Evolutionary conservation across 2,797 vertebrate genomes (phyloP).

Genomic region (Taeniopygia guttata): DNA sequence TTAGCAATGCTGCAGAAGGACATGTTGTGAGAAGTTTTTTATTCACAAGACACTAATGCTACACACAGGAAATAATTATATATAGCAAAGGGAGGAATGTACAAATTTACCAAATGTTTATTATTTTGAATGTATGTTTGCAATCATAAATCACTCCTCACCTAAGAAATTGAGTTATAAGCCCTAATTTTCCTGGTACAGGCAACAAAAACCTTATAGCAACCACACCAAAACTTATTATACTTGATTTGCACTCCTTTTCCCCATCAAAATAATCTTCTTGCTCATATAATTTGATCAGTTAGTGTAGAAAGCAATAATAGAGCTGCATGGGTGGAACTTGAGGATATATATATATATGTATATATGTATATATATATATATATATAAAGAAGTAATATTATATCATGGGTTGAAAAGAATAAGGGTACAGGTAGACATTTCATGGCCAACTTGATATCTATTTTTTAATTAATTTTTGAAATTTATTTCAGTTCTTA

Average conservation of each 20-base stretch:
- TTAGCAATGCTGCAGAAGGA: not conserved
- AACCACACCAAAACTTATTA: not conserved
- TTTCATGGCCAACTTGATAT: not conserved
- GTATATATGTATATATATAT: too few relatives aligned
- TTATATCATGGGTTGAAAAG: not conserved
- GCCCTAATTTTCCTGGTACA: not conserved
- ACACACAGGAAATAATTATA: slow-evolving; percentile 16
- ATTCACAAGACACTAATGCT: not conserved
- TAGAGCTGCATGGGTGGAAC: not conserved
- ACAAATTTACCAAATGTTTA: slow-evolving; percentile 19
- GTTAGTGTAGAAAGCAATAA: not conserved
- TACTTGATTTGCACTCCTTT: not conserved
- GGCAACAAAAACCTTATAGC: not conserved
- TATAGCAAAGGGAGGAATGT: not conserved
- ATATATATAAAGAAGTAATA: not conserved
- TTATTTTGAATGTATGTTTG: slow-evolving; percentile 29
- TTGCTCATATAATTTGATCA: not conserved
- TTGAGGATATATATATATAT: not conserved
- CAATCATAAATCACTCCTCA: slow-evolving; percentile 44
- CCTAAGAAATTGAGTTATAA: slow-evolving; percentile 25
- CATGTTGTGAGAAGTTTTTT: not conserved
- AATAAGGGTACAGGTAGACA: not conserved
- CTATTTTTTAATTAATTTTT: not conserved
- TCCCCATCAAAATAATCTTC: not conserved
- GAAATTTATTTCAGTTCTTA: not conserved